A percentile compares a stretch with the other conserved stretches of the same genome.
phyloP scores from a whole-genome alignment of 2,797 vertebrate species.

The Danio tinwini region DNA sequence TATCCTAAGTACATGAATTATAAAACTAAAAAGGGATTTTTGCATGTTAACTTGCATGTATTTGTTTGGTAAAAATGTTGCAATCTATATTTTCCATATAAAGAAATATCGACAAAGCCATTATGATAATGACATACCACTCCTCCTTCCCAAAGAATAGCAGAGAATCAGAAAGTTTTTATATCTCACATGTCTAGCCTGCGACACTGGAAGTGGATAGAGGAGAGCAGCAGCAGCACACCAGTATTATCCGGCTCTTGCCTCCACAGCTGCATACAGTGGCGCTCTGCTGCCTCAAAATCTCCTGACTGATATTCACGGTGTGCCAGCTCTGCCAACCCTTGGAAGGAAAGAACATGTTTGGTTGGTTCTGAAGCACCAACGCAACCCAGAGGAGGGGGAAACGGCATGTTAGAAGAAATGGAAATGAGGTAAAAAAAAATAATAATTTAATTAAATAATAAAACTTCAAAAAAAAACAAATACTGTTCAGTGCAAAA shows the following conservation, averaged over 20 bases:
- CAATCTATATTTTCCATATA: no score
- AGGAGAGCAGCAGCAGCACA: conserved; percentile 95
- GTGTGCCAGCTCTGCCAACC: conserved; percentile 99
- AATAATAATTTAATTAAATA: conserved; percentile 63
- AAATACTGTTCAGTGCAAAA: no score
- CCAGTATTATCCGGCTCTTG: conserved; percentile 99
- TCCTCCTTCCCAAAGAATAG: no score
- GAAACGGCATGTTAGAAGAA: conserved; percentile 94
- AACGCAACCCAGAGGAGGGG: conserved; percentile 87
- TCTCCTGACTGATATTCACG: conserved; percentile 99
- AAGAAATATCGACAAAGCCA: no score
- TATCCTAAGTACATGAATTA: no score
- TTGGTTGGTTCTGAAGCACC: conserved; percentile 99
- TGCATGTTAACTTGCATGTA: no score
- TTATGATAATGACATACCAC: no score
- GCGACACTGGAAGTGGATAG: conserved; percentile 99
- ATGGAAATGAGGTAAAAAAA: conserved; percentile 80
- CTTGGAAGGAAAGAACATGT: conserved; percentile 99
- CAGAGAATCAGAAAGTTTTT: neutral
- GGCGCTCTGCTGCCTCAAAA: conserved; percentile 98
- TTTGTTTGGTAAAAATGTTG: no score
- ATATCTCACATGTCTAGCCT: conserved; percentile 94
- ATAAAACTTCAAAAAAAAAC: no score
- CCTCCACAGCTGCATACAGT: conserved; percentile 99
- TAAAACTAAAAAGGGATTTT: no score